Percentiles rank a stretch among this genome's conserved stretches.
Conservation (phyloP, 2,113 vertebrate genomes). For the Petaurus breviceps region DNA sequence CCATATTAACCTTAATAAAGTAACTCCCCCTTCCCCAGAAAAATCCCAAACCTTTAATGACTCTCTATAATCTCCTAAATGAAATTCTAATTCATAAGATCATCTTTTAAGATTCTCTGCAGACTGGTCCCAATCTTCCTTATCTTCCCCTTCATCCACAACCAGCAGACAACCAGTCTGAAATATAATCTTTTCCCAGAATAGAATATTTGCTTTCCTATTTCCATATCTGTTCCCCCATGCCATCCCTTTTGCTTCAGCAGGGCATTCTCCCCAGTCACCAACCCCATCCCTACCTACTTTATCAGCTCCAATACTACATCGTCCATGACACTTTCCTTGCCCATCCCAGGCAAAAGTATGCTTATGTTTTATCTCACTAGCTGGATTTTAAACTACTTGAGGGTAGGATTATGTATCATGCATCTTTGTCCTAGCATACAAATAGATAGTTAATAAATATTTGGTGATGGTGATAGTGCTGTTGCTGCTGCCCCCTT, state of each 20-base stretch:
- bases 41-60: not conserved
- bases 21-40: not conserved
- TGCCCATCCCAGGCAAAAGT: not conserved
- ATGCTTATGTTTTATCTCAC: not conserved
- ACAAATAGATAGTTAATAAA: too few relatives aligned
- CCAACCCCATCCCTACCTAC: too few relatives aligned
- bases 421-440: not conserved
- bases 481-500: too few relatives aligned
- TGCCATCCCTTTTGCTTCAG: too few relatives aligned
- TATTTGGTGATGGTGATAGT: not conserved
- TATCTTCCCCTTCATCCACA: not conserved
- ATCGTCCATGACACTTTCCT: not conserved
- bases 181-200: too few relatives aligned
- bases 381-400: rapidly evolving
- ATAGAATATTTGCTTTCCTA: not conserved
- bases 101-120: too few relatives aligned
- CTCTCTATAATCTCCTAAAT: not conserved
- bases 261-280: too few relatives aligned
- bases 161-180: not conserved
- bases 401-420: not conserved
- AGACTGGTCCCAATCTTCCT: not conserved
- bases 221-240: too few relatives aligned
- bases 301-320: too few relatives aligned
- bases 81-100: not conserved
- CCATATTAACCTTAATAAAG: not conserved